Percentiles rank a stretch among this genome's conserved stretches.
Evolutionary conservation across 2,113 vertebrate species (phyloP).

Genomic region (Alces alces): DNA sequence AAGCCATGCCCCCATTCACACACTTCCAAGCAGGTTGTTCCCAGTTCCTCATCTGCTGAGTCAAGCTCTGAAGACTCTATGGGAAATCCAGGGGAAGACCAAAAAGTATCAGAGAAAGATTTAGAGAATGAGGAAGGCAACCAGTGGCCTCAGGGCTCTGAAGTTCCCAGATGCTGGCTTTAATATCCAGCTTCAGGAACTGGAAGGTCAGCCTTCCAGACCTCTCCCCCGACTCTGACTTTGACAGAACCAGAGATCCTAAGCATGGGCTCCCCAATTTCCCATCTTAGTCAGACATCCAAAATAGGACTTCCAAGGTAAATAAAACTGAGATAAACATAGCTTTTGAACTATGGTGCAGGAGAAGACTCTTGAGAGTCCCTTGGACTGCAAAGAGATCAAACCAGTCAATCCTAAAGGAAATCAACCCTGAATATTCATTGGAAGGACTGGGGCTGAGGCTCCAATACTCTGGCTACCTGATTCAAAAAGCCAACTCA

Average conservation of each 20-base stretch:
- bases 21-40: background rate
- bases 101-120: background rate
- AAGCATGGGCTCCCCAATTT: background rate
- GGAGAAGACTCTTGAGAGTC: background rate
- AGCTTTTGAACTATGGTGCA: background rate
- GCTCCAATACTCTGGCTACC: background rate
- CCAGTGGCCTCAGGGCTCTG: background rate
- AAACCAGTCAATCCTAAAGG: background rate
- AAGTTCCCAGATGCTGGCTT: background rate
- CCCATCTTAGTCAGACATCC: background rate
- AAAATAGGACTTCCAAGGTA: background rate
- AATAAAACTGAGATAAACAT: background rate
- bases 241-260: accelerated
- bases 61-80: background rate
- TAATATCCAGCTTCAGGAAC: background rate
- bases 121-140: background rate
- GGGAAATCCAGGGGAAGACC: background rate
- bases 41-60: background rate
- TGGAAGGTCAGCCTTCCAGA: background rate
- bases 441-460: background rate
- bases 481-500: background rate
- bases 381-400: background rate
- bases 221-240: background rate
- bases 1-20: background rate
- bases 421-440: background rate